Conservation (phyloP, 2,797 vertebrate species). For the Danio choprae region DNA sequence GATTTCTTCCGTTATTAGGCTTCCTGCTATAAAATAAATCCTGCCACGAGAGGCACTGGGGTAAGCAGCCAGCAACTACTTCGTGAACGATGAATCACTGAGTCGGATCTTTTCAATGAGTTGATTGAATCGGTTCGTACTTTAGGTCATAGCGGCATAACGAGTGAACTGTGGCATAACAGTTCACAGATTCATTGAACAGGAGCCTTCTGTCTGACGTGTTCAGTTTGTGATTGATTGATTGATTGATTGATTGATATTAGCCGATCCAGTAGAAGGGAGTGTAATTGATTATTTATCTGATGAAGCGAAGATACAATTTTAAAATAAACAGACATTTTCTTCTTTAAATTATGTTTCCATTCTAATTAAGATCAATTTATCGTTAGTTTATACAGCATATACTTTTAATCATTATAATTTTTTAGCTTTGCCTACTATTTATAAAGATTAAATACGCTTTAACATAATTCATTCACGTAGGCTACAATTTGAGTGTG, state of each 20-base stretch:
- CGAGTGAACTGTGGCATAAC: too few species aligned
- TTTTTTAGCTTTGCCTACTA: too few species aligned
- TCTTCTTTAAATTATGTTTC: neutral
- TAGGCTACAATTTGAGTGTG: too few species aligned
- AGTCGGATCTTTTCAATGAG: constrained; percentile 1
- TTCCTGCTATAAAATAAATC: constrained; percentile 15
- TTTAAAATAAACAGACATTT: neutral
- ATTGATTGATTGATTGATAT: neutral
- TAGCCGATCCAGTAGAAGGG: neutral
- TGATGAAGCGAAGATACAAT: neutral
- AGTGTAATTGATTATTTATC: neutral
- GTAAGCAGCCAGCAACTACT: neutral
- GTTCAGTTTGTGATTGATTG: neutral
- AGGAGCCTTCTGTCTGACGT: neutral
- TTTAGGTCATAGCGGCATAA: neutral
- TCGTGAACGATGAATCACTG: neutral
- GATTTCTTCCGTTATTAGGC: constrained; percentile 11
- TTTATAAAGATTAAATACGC: neutral
- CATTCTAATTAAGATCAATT: neutral
- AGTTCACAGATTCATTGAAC: neutral
- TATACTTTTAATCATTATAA: too few species aligned
- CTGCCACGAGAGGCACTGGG: neutral
- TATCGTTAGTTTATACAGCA: neutral
- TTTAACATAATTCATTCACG: too few species aligned
- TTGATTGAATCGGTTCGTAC: neutral